Evolutionary conservation across 2,113 vertebrate species (phyloP), one percentile per base, ranked within the genome.

Genomic region (Collichthys lucidus): DNA sequence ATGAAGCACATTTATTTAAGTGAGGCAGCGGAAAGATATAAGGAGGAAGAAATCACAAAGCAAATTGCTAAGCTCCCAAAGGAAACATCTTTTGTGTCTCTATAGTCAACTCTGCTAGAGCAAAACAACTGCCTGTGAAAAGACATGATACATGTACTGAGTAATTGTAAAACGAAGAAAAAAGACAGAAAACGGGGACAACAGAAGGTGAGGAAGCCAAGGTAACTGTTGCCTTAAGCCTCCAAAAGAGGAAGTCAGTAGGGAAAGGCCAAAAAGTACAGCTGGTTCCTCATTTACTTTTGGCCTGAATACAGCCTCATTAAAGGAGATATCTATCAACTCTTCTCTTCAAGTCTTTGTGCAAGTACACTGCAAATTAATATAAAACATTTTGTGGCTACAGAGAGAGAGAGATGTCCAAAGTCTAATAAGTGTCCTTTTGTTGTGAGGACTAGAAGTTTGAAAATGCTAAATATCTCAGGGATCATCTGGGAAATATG

Each of bases 1-100:
- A 66, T 81, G 60, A 82, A 82, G 71, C 26, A 6, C 35, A 47
- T 70, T 81, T 65, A 74, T 84, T 55, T 46, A 29, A 44, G 20
- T n/a, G 61, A 55, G 74, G 22, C 62, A 61, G 42, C 56, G 55
- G 69, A 35, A 59, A 70, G 22, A 79, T 44, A 14, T 11, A 49
- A 77, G 53, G 57, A 76, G 44, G 11, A 71, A 16, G 15, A 66
- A 78, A 75, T 66, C 82, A 70, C 64, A 73, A 60, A 61, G 52
- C 62, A 70, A 79, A 67, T 24, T 61, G 40, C 4, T 11, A 57
- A 72, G 52, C 78, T 77, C 67, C 40, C 50, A n/a, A 19, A 82
- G 65, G 74, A 67, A 67, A 75, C 15, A 10, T 62, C 11, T 56
- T 64, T 55, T 63, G 57, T 72, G 2, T 70, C 77, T 66, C 42